Base-by-base conservation (phyloP, 2,113 vertebrate genomes). In the Tenrec ecaudatus region DNA sequence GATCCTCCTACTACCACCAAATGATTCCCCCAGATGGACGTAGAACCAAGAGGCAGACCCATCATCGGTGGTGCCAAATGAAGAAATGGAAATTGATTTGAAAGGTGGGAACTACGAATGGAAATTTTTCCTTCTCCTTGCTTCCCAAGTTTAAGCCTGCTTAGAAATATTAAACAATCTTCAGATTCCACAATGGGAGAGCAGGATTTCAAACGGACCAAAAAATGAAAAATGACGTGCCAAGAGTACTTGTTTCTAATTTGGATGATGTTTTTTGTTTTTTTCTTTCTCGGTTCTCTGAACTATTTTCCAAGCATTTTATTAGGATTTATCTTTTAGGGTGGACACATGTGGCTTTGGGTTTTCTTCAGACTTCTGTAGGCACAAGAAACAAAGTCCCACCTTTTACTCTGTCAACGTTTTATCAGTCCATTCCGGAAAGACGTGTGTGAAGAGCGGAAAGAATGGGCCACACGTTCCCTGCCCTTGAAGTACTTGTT, bases 71-170 rank as follows among this genome's bases (percentile, higher is more conserved):
- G 11, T 94, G 95, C 93, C 93, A 94, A 82, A 58, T 92, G 92
- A 94, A 95, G 77, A 93, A 95, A 95, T 95, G 95, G 88, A 96
- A 96, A 95, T 47, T 58, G n/a, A 83, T 94, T 47, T 92, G 86
- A 89, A 95, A 94, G 92, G 88, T 97, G 93, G 86, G 83, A 93
- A 92, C 86, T 86, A 53, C 53, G 88, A 75, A 81, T 91, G 94
- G 94, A 96, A 96, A 96, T 6, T 86, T 82, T 91, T 69, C 77
- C 58, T 62, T 94, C 79, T 53, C 71, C 66, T 88, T 79, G 8
- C 77, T 94, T 97, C 93, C 81, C 89, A 93, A 78, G 25, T 64
- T 64, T 66, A 57, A 38, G 22, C 89, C 73, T 89, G n/a, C 86
- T 95, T 58, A 92, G 78, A 92, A 86, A 53, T 62, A 38, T 92